Percentiles rank a stretch among this genome's conserved stretches.
Evolutionary conservation across 2,113 vertebrate species (phyloP).

Genomic region (Syngnathus typhle): DNA sequence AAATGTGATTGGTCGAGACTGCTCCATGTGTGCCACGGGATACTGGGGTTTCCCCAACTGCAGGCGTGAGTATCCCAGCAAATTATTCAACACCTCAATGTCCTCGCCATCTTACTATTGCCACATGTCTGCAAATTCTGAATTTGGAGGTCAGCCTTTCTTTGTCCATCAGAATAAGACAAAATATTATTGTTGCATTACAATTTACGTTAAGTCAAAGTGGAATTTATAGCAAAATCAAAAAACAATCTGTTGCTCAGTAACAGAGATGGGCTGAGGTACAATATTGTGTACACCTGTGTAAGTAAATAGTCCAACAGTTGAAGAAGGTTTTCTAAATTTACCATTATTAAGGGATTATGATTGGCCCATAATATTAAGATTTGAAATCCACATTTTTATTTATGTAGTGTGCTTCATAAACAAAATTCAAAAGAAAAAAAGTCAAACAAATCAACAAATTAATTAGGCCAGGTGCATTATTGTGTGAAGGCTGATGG

Average conservation of each 20-base stretch:
- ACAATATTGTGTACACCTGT: too few relatives aligned
- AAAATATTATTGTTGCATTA: background rate
- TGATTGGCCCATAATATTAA: too few relatives aligned
- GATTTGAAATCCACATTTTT: too few relatives aligned
- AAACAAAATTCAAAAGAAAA: too few relatives aligned
- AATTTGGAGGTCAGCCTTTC: background rate
- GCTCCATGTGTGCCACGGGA: constrained; percentile 88
- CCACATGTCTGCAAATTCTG: background rate
- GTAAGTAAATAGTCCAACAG: too few relatives aligned
- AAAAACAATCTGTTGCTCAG: background rate
- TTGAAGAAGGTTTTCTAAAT: too few relatives aligned
- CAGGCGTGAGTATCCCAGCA: constrained; percentile 77
- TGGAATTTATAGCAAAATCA: background rate
- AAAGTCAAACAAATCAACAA: too few relatives aligned
- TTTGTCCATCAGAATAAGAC: background rate
- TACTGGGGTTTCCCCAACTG: constrained; percentile 95
- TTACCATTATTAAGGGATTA: too few relatives aligned
- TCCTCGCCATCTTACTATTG: background rate
- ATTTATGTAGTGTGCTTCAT: too few relatives aligned
- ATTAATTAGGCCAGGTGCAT: too few relatives aligned
- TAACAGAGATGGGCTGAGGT: too few relatives aligned
- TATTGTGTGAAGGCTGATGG: too few relatives aligned
- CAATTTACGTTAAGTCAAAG: background rate
- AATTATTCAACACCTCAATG: background rate
- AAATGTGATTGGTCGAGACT: constrained; percentile 88